A percentile compares a stretch with the other conserved stretches of the same genome.
These are phyloP conservation scores for Hetaerina americana DNA, from an alignment of 1,140 invertebrate genomes.

Conservation along the genomic window DNA sequence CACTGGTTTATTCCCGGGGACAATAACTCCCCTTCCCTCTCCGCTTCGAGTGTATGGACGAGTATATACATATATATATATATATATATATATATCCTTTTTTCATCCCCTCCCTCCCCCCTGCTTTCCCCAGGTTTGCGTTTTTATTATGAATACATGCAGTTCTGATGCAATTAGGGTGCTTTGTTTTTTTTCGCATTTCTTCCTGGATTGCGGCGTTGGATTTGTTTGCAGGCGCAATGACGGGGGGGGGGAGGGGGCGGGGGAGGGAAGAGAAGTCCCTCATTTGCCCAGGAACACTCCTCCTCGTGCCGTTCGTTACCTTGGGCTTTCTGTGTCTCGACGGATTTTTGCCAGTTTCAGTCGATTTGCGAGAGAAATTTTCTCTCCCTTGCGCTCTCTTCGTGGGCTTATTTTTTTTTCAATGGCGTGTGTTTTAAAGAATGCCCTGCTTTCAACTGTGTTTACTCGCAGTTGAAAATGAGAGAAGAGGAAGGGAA, in stretches of 20 bases:
- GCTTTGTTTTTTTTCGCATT: not conserved
- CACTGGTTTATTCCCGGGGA: no score
- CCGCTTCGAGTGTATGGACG: no score
- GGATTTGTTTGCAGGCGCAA: no score
- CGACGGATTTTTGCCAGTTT: not conserved
- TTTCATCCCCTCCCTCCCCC: not conserved
- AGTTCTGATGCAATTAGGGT: not conserved
- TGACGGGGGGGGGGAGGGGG: no score
- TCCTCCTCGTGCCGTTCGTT: not conserved
- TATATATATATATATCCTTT: no score
- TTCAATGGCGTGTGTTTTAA: not conserved
- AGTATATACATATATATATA: no score
- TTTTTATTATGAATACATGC: not conserved
- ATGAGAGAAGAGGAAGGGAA: no score
- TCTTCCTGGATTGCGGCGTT: not conserved
- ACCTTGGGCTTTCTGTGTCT: not conserved
- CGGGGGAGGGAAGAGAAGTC: no score
- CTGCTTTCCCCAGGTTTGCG: not conserved
- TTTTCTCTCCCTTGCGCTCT: no score
- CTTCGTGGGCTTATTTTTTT: no score
- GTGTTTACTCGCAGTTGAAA: not conserved
- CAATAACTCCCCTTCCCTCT: no score
- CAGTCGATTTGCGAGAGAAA: no score
- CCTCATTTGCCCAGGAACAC: not conserved
- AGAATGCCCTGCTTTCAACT: not conserved